A percentile compares a stretch with the other conserved stretches of the same genome.
Evolutionary conservation across 2,113 vertebrate species (phyloP).

Genomic region (Etheostoma cragini): DNA sequence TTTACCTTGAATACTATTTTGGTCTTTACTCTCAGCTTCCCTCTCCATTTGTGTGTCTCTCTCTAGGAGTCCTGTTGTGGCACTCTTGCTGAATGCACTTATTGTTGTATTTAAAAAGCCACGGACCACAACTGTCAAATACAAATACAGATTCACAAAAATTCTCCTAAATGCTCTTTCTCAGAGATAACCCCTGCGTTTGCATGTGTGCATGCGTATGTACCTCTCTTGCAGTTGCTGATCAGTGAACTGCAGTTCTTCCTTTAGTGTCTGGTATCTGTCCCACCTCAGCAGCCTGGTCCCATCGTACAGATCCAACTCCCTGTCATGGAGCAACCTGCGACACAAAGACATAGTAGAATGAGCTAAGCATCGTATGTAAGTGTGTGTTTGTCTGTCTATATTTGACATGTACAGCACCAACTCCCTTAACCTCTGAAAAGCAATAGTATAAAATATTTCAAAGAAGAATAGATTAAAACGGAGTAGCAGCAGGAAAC

Average conservation of each 20-base stretch:
- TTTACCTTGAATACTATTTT: conserved; percentile 1
- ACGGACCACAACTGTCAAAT: neutral
- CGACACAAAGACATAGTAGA: conserved; percentile 2
- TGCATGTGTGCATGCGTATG: conserved; percentile 2
- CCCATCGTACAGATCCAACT: conserved; percentile 94
- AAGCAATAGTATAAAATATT: neutral
- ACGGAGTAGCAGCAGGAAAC: neutral
- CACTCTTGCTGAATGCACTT: neutral
- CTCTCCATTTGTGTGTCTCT: neutral
- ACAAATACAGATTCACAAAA: conserved; percentile 4
- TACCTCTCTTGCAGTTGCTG: conserved; percentile 90
- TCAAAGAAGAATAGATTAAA: neutral
- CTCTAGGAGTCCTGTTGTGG: conserved; percentile 10
- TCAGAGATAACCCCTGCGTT: neutral
- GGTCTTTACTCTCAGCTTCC: neutral
- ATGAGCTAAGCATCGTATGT: neutral
- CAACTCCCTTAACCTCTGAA: neutral
- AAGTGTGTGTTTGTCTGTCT: neutral
- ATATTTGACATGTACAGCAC: neutral
- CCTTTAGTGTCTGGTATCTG: conserved; percentile 89
- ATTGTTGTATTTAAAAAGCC: conserved; percentile 21
- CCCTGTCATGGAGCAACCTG: conserved; percentile 95
- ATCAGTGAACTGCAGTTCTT: conserved; percentile 88
- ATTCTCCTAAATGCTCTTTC: conserved; percentile 3
- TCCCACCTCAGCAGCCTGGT: conserved; percentile 92